Percentiles rank a stretch among this genome's conserved stretches.
These are phyloP conservation scores for Drosophila rufa DNA, from an alignment of 1,140 invertebrate species.

Conservation along the genomic window DNA sequence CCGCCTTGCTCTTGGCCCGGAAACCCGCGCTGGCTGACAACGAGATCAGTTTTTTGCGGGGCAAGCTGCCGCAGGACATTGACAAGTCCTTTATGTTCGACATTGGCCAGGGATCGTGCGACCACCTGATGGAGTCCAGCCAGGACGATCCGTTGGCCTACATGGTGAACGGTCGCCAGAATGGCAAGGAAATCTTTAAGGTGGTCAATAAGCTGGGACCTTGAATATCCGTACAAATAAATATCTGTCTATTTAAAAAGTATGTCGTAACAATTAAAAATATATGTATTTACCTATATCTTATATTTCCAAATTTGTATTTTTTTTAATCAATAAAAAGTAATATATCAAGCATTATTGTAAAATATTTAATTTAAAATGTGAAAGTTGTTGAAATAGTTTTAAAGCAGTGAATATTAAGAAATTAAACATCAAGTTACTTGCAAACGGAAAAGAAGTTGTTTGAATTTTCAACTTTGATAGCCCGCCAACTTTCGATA, in stretches of 20 bases:
- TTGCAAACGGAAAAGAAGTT: no score
- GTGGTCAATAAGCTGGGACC: conserved; percentile 53
- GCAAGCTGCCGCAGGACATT: conserved; percentile 90
- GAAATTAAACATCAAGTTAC: no score
- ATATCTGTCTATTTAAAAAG: not conserved
- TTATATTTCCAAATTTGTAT: not conserved
- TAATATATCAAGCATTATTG: not conserved
- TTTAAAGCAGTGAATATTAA: no score
- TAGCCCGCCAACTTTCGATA: not conserved
- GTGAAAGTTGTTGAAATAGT: no score
- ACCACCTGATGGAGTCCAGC: conserved; percentile 79
- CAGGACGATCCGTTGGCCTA: conserved; percentile 80
- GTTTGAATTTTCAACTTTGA: not conserved
- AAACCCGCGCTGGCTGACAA: conserved; percentile 87
- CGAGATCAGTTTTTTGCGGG: conserved; percentile 86
- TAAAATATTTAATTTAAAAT: no score
- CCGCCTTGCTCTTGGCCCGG: conserved; percentile 92
- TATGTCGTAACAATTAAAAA: not conserved
- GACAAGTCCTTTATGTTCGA: conserved; percentile 93
- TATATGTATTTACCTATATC: not conserved
- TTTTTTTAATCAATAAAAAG: not conserved
- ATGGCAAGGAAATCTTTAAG: conserved; percentile 50
- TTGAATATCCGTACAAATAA: no score
- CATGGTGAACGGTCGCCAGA: conserved; percentile 67
- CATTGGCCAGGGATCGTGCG: conserved; percentile 88